These are phyloP conservation scores for Petrolisthes cinctipes DNA, from an alignment of 2,888 invertebrate genomes.

Conservation along the genomic window DNA sequence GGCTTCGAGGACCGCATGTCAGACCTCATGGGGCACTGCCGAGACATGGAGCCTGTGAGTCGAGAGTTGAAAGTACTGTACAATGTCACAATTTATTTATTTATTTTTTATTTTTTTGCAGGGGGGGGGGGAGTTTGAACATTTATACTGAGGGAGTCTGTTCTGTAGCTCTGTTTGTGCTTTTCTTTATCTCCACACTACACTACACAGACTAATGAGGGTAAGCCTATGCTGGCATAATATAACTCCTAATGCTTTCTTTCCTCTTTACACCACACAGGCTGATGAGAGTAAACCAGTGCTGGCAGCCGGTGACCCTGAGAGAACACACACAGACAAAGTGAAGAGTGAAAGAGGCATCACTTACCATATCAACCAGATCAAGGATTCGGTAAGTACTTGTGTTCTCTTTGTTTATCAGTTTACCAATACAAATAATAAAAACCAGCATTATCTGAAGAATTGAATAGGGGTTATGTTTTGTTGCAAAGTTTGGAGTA, in stretches of 20 bases:
- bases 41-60: slow-evolving; percentile 75
- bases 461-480: background rate
- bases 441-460: too few relatives aligned
- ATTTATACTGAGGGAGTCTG: background rate
- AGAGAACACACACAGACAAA: slow-evolving; percentile 77
- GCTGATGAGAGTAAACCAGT: slow-evolving; percentile 78
- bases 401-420: background rate
- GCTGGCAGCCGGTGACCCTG: slow-evolving; percentile 88
- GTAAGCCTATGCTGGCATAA: background rate
- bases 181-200: background rate
- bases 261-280: slow-evolving; percentile 20
- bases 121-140: too few relatives aligned
- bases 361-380: slow-evolving; percentile 82
- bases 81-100: too few relatives aligned
- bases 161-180: background rate
- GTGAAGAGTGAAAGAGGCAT: slow-evolving; percentile 83
- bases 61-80: too few relatives aligned
- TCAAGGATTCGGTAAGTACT: slow-evolving; percentile 72
- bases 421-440: background rate
- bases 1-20: slow-evolving; percentile 82
- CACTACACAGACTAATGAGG: background rate
- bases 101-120: too few relatives aligned
- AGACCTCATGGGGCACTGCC: slow-evolving; percentile 79
- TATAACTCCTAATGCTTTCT: too few relatives aligned
- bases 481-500: background rate